These are phyloP conservation scores for Pristionchus arcanus DNA, from an alignment of 2,888 invertebrate genomes.

Conservation along the genomic window DNA sequence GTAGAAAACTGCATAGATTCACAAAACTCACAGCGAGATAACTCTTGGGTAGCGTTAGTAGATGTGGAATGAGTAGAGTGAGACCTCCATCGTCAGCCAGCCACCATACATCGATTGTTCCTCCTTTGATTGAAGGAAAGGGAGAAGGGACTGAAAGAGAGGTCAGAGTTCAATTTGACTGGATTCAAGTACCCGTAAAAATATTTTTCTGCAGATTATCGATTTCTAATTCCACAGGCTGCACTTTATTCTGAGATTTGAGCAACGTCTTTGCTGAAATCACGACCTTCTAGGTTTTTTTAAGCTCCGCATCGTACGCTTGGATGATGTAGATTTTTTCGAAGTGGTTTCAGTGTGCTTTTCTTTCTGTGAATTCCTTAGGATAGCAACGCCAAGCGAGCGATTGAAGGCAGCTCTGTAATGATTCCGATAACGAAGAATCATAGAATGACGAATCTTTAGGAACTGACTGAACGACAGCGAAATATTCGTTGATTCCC, in stretches of 20 bases:
- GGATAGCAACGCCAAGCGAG: conserved; percentile 92
- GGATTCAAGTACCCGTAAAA: no score
- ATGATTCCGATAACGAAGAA: conserved; percentile 54
- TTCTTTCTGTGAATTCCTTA: conserved; percentile 82
- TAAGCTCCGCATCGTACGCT: not conserved
- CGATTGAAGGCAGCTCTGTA: conserved; percentile 93
- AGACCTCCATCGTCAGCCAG: conserved; percentile 89
- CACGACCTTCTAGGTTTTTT: not conserved
- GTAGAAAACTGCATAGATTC: not conserved
- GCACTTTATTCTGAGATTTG: not conserved
- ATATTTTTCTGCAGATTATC: not conserved
- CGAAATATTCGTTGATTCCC: conserved; percentile 88
- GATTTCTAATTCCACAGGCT: not conserved
- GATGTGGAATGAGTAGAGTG: conserved; percentile 59
- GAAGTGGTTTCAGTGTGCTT: not conserved
- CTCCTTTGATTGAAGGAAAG: conserved; percentile 35
- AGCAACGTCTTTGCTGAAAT: not conserved
- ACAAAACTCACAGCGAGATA: conserved; percentile 55
- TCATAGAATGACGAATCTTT: conserved; percentile 81
- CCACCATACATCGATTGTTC: conserved; percentile 93
- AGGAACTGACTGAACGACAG: conserved; percentile 92
- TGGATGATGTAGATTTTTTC: not conserved
- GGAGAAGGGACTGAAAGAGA: not conserved
- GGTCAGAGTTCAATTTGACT: no score
- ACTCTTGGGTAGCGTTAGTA: conserved; percentile 56